Base-by-base conservation (phyloP, 2,888 invertebrate genomes). In the Amblyjoppa fuscipennis region DNA sequence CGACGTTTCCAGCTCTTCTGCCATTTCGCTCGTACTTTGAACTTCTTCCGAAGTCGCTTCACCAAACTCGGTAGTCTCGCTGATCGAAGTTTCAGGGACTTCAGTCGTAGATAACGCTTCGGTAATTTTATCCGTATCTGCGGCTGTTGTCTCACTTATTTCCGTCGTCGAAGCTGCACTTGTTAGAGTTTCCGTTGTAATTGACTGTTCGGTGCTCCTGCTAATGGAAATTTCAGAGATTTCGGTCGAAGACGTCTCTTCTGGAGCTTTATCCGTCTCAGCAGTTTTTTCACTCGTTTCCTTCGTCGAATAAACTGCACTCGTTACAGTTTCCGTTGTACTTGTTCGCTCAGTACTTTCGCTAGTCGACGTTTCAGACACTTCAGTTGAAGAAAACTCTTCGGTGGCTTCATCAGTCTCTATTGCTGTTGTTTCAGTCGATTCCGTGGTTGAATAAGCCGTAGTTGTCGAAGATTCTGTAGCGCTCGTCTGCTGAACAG, bases 391-490 rank as follows among this genome's bases (percentile, higher is more conserved):
- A 25, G 59, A 59, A 59, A 59, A 11, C 59, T 73, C 68, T 68
- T 77, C 78, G 64, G 69, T 51, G 4, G 20, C 70, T 81, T 53
- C 71, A 31, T 61, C 69, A 1, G 78, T 83, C 16, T 53, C 59
- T 68, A 70, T 61, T 31, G 16, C 38, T 25, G 59, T 59, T 5
- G 3, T 20, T 51, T 81, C n/a, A 5, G n/a, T 53, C 31, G 6
- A n/a, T 64, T 51, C 70, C 7, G 13, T n/a, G 4, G 59, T 69
- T 5, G 25, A 69, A 69, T 9, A 41, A 45, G 13, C 11, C 16
- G n/a, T 20, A 5, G 25, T 13, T 38, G 38, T 5, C 5, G 25
- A 9, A 34, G 38, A 34, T 59, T 56, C 56, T 20, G 73, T 1
- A 53, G 34, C 4, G 20, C 56, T 56, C 56, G 51, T 53, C 4